A percentile compares a stretch with the other conserved stretches of the same genome.
Evolutionary conservation across 2,888 invertebrate genomes (phyloP).

Genomic region (Iselma pallidipennis): DNA sequence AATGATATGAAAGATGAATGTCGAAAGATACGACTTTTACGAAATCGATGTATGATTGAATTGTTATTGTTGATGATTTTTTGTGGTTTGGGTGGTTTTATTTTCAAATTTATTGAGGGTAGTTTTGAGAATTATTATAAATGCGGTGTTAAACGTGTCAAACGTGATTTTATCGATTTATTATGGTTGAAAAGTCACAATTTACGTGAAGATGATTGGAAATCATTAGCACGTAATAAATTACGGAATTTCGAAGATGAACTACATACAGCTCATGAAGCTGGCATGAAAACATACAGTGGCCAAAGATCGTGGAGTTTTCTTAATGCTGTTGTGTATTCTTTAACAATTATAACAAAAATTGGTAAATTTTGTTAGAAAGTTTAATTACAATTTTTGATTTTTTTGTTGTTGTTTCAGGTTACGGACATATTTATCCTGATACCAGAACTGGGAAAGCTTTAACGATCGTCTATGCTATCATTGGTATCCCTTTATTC

Average conservation of each 20-base stretch:
- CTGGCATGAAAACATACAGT: constrained; percentile 81
- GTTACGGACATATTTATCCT: constrained; percentile 96
- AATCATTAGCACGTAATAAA: constrained; percentile 78
- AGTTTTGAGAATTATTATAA: constrained; percentile 85
- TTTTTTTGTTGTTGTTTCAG: constrained; percentile 60
- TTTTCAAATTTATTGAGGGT: constrained; percentile 83
- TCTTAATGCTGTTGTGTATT: constrained; percentile 83
- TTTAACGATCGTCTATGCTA: constrained; percentile 90
- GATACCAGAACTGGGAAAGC: constrained; percentile 83
- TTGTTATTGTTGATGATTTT: constrained; percentile 71
- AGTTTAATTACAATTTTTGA: neutral
- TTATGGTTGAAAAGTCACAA: constrained; percentile 83
- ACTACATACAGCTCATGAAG: constrained; percentile 80
- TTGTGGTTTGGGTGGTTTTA: constrained; percentile 75
- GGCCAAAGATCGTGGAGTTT: constrained; percentile 88
- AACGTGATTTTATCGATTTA: constrained; percentile 81
- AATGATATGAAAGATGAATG: constrained; percentile 63
- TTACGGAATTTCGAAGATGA: constrained; percentile 85
- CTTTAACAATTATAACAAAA: constrained; percentile 83
- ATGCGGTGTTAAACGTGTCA: constrained; percentile 84
- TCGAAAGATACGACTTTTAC: constrained; percentile 58
- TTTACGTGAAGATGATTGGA: constrained; percentile 88
- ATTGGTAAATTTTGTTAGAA: constrained; percentile 68
- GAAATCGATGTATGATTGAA: constrained; percentile 71
- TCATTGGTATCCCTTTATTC: constrained; percentile 95